Conservation (phyloP, 2,113 vertebrate genomes). For the Coregonus clupeaformis region DNA sequence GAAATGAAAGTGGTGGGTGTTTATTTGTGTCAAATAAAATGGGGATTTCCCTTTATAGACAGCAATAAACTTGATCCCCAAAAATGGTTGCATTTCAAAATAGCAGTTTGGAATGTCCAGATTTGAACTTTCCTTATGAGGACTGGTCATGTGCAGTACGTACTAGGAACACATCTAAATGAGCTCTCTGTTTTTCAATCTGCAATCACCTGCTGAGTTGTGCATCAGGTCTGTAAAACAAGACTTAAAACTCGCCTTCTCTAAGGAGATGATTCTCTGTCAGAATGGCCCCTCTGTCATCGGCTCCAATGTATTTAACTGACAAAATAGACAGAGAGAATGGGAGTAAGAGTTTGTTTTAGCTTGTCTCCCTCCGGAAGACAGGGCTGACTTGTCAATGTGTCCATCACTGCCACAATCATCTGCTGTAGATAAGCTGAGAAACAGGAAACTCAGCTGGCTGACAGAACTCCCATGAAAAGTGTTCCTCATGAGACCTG, state of each 20-base stretch:
- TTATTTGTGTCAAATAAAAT: neutral
- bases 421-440: neutral
- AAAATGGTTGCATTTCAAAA: no score
- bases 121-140: no score
- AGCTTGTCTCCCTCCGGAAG: neutral
- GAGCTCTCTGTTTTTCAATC: neutral
- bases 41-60: neutral
- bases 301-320: neutral
- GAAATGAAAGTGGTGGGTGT: constrained; percentile 48
- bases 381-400: constrained; percentile 3
- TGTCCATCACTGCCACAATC: neutral
- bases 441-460: neutral
- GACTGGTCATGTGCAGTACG: neutral
- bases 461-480: neutral
- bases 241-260: neutral
- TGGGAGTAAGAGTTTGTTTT: constrained; percentile 1
- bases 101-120: no score
- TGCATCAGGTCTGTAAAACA: neutral
- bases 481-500: neutral
- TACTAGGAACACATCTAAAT: neutral
- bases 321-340: neutral
- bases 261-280: neutral
- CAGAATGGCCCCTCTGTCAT: neutral
- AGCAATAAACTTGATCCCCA: neutral
- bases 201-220: neutral